A percentile compares a stretch with the other conserved stretches of the same genome.
Conservation (phyloP, 2,113 vertebrate species). For the Gobiocypris rarus region DNA sequence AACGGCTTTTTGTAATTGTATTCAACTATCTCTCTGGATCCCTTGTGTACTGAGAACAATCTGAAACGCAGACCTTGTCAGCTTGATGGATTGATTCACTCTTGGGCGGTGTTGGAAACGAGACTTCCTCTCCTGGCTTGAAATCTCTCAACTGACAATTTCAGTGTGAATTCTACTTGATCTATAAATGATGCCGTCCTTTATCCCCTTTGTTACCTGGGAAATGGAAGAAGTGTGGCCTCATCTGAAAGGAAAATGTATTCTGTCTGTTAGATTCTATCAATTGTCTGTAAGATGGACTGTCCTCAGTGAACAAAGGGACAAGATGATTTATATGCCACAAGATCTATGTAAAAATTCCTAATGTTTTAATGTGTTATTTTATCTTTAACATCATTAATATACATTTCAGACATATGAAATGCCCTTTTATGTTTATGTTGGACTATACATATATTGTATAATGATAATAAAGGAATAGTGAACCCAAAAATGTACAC, state of each 20-base stretch:
- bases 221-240: background rate
- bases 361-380: background rate
- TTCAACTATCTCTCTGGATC: slow-evolving; percentile 42
- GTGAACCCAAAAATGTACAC: too few relatives aligned
- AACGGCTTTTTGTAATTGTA: slow-evolving; percentile 52
- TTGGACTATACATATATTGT: too few relatives aligned
- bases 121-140: slow-evolving; percentile 33
- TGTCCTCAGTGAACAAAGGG: slow-evolving; percentile 7
- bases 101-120: slow-evolving; percentile 43
- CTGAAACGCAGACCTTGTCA: slow-evolving; percentile 52
- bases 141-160: slow-evolving; percentile 47
- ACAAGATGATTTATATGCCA: background rate
- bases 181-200: slow-evolving; percentile 28
- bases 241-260: slow-evolving; percentile 18
- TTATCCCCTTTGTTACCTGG: slow-evolving; percentile 17
- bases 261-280: slow-evolving; percentile 19
- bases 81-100: slow-evolving; percentile 50
- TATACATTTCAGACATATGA: too few relatives aligned
- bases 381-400: background rate
- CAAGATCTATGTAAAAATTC: background rate
- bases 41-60: slow-evolving; percentile 48
- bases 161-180: slow-evolving; percentile 21
- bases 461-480: too few relatives aligned
- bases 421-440: too few relatives aligned
- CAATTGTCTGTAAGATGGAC: slow-evolving; percentile 20